phyloP scores from a whole-genome alignment of 2,113 vertebrate genomes.

The Muntiacus muntjak region DNA sequence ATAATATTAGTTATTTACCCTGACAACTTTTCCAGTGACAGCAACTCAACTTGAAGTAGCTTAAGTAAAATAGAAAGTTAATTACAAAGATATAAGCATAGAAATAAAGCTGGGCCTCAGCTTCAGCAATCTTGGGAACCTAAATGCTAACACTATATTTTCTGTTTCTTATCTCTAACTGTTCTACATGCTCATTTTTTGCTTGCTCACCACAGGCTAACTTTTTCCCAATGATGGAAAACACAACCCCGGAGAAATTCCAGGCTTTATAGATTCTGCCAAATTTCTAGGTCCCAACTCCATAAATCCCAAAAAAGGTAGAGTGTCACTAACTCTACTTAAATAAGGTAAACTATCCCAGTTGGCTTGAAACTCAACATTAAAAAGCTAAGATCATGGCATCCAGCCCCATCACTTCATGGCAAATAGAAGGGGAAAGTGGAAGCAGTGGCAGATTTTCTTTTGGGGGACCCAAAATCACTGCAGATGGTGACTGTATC shows the following conservation, averaged over 20 bases:
- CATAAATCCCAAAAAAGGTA: neutral
- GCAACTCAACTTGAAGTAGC: neutral
- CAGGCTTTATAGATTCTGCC: neutral
- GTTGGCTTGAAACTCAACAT: neutral
- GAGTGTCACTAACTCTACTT: neutral
- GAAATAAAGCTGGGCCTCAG: neutral
- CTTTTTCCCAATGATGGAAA: neutral
- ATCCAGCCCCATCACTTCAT: neutral
- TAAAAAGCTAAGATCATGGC: neutral
- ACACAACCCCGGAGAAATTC: neutral
- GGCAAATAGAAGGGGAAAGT: neutral
- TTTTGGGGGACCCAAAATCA: neutral
- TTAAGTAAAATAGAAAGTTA: slow-evolving; percentile 5
- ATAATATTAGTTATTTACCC: neutral
- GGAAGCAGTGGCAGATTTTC: neutral
- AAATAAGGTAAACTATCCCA: neutral
- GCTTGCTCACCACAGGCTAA: neutral
- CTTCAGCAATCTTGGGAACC: neutral
- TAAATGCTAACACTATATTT: neutral
- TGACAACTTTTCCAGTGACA: neutral
- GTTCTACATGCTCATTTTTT: neutral
- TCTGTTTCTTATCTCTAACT: neutral
- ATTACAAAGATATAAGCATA: neutral
- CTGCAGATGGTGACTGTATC: neutral
- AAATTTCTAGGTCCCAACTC: neutral